Base-by-base conservation (phyloP, 2,797 vertebrate genomes). In the Botia almorhae region DNA sequence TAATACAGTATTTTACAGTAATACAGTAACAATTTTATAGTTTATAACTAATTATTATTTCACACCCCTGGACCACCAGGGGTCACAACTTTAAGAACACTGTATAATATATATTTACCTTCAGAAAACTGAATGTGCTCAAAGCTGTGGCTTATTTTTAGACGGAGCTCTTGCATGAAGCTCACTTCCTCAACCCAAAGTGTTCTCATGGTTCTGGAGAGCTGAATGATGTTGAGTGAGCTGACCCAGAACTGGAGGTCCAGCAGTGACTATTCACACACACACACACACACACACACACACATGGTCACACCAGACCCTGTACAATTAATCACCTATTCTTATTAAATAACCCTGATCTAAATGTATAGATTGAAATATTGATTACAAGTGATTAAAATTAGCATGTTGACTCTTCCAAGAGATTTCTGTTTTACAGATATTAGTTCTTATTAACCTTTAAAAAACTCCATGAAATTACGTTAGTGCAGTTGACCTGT, bases 191-290 rank as follows among this genome's bases (percentile, higher is more conserved):
- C 21, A 71, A 69, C 33, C 72, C 70, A 61, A 80, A 83, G 76
- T 81, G 84, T 88, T 91, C 89, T 86, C 86, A 89, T 88, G 87
- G 83, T 82, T 70, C 58, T 84, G 73, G 75, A 71, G 70, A 87
- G 71, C 84, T 88, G 82, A 87, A 78, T 82, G 80, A 83, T 85
- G 81, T 82, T 76, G 74, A 67, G 51, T 70, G 72, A 76, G 63
- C 73, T 65, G 84, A 85, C 86, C 88, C 84, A 83, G 82, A 85
- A 83, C 81, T n/a, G 48, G 50, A 64, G 78, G 53, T 85, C 75
- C 78, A 80, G 60, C 64, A 67, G 75, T 85, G 83, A 43, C 77
- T 72, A 72, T 71, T 79, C 76, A 78, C 78, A 65, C 69, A 67
- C 56, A 70, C 77, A 81, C 70, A 81, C 74, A 81, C 63, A 23